These are phyloP conservation scores for Chironomus riparius DNA, from an alignment of 2,888 invertebrate species.

Conservation along the genomic window DNA sequence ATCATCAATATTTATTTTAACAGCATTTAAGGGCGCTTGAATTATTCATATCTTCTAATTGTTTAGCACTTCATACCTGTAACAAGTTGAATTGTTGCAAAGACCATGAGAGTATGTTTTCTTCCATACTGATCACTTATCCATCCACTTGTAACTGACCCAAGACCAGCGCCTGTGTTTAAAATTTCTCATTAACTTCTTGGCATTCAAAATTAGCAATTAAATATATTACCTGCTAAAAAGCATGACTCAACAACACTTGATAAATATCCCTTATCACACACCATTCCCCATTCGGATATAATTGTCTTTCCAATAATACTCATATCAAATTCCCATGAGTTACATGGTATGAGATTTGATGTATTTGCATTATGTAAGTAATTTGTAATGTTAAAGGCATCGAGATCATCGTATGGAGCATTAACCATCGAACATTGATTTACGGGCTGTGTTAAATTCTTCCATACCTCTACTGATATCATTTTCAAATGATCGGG, in stretches of 20 bases:
- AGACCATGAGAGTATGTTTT: conserved; percentile 51
- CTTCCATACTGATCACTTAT: conserved; percentile 57
- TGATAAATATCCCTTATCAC: conserved; percentile 46
- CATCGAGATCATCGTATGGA: conserved; percentile 33
- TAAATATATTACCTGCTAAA: conserved; percentile 37
- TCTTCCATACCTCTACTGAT: conserved; percentile 44
- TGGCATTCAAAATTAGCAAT: too few species aligned
- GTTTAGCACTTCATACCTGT: conserved; percentile 39
- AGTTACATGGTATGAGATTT: conserved; percentile 34
- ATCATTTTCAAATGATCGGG: conserved; percentile 41
- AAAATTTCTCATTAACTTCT: neutral
- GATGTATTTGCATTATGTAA: conserved; percentile 30
- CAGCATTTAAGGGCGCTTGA: neutral
- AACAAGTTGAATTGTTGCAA: conserved; percentile 47
- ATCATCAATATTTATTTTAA: too few species aligned
- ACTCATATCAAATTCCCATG: conserved; percentile 42
- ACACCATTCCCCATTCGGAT: conserved; percentile 52
- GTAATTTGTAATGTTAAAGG: conserved; percentile 13
- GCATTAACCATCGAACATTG: conserved; percentile 43
- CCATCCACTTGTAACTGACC: conserved; percentile 56
- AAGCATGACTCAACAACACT: conserved; percentile 57
- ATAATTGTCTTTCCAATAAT: conserved; percentile 46
- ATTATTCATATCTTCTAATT: neutral
- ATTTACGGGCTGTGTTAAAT: conserved; percentile 45
- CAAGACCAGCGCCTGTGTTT: conserved; percentile 48